These are phyloP conservation scores for Platycheirus albimanus DNA, from an alignment of 2,888 invertebrate genomes.

Conservation along the genomic window DNA sequence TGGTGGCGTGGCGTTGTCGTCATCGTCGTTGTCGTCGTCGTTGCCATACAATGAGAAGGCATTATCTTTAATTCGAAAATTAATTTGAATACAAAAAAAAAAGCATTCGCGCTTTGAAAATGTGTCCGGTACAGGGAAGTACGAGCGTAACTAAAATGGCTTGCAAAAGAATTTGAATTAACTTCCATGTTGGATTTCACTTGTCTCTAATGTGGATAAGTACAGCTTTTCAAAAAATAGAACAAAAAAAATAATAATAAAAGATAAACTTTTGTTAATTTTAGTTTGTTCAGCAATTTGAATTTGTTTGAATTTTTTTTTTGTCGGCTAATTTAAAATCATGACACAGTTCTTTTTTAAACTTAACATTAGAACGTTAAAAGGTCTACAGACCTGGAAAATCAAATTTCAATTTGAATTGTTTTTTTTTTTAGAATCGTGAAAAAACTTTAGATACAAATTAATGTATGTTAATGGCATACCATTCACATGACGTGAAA, in stretches of 20 bases:
- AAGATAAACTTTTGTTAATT: slow-evolving; percentile 32
- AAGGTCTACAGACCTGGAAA: no score
- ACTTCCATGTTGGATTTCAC: slow-evolving; percentile 30
- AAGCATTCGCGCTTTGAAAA: slow-evolving; percentile 13
- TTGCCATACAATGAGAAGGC: slow-evolving; percentile 49
- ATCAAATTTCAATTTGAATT: no score
- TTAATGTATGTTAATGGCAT: no score
- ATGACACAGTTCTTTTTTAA: not conserved
- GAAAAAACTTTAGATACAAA: no score
- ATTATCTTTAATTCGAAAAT: slow-evolving; percentile 72
- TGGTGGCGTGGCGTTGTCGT: not conserved
- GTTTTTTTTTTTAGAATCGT: no score
- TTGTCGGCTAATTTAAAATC: slow-evolving; percentile 1
- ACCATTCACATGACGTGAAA: no score
- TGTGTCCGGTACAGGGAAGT: slow-evolving; percentile 21
- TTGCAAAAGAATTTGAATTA: slow-evolving; percentile 38
- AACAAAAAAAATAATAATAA: slow-evolving; percentile 2
- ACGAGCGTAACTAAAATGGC: slow-evolving; percentile 16
- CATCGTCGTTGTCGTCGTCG: no score
- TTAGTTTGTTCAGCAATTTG: slow-evolving; percentile 17
- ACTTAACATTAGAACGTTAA: no score
- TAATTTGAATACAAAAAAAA: slow-evolving; percentile 52
- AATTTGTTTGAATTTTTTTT: slow-evolving; percentile 13
- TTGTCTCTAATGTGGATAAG: slow-evolving; percentile 34
- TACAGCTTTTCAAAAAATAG: slow-evolving; percentile 5